Percentiles rank a stretch among this genome's conserved stretches.
Evolutionary conservation across 2,888 invertebrate species (phyloP).

Genomic region (Polyommatus icarus): DNA sequence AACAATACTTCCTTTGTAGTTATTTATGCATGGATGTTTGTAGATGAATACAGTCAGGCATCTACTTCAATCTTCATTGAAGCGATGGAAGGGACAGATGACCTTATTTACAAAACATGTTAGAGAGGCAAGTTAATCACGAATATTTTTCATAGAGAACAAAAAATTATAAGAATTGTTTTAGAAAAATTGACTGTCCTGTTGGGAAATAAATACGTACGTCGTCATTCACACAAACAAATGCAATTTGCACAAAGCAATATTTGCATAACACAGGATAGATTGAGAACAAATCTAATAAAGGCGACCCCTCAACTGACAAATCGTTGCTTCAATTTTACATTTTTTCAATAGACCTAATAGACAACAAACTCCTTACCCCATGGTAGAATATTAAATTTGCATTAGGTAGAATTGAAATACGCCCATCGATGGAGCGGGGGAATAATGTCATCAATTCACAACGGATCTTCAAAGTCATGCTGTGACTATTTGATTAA

Average conservation of each 20-base stretch:
- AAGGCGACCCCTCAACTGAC: conserved; percentile 24
- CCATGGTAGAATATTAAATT: conserved; percentile 76
- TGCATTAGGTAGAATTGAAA: conserved; percentile 79
- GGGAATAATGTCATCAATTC: conserved; percentile 76
- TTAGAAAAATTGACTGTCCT: not conserved
- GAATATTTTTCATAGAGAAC: not conserved
- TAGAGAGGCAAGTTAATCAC: not conserved
- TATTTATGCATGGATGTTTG: conserved; percentile 23
- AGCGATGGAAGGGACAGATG: not conserved
- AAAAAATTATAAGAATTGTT: not conserved
- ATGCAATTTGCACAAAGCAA: not conserved
- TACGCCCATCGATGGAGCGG: conserved; percentile 74
- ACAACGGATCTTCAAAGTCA: conserved; percentile 69
- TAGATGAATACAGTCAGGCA: not conserved
- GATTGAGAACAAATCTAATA: conserved; percentile 24
- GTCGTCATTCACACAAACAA: not conserved
- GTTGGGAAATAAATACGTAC: not conserved
- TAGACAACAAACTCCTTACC: conserved; percentile 56
- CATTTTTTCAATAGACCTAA: conserved; percentile 43
- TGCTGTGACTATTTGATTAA: conserved; percentile 76
- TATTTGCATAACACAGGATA: conserved; percentile 9
- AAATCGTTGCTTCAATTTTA: conserved; percentile 18
- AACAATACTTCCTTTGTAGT: conserved; percentile 24
- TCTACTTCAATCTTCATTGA: not conserved
- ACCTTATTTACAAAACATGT: not conserved